Conservation (phyloP, 2,888 invertebrate genomes). For the Eurytoma californica region DNA sequence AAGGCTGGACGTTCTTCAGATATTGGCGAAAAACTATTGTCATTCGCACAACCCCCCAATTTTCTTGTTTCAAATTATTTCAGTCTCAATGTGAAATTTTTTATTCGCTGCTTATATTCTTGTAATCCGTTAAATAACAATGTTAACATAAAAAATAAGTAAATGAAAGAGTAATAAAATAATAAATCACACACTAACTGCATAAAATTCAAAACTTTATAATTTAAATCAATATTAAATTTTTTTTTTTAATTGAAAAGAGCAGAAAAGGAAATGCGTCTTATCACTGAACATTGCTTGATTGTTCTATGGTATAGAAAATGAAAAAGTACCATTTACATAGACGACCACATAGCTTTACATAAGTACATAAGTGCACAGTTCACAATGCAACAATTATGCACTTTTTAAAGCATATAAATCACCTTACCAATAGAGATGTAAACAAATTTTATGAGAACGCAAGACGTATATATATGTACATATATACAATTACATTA, state of each 20-base stretch:
- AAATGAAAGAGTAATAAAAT: slow-evolving; percentile 30
- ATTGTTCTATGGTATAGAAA: slow-evolving; percentile 38
- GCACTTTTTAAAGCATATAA: slow-evolving; percentile 42
- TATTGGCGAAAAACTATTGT: slow-evolving; percentile 40
- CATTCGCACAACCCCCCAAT: slow-evolving; percentile 15
- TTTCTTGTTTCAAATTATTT: slow-evolving; percentile 29
- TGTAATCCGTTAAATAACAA: background rate
- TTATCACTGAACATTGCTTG: slow-evolving; percentile 39
- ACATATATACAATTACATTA: slow-evolving; percentile 63
- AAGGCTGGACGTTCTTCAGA: slow-evolving; percentile 44
- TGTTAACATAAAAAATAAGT: slow-evolving; percentile 37
- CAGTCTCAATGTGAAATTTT: slow-evolving; percentile 46
- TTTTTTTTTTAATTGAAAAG: slow-evolving; percentile 27
- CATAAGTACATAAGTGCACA: slow-evolving; percentile 49
- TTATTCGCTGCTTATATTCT: slow-evolving; percentile 10
- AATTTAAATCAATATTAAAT: slow-evolving; percentile 34
- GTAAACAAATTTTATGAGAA: slow-evolving; percentile 58
- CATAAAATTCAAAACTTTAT: slow-evolving; percentile 26
- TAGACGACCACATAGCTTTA: slow-evolving; percentile 47
- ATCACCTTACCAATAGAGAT: slow-evolving; percentile 41
- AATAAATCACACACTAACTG: slow-evolving; percentile 15
- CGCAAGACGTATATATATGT: slow-evolving; percentile 61
- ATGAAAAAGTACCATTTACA: slow-evolving; percentile 46
- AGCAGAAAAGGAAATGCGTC: slow-evolving; percentile 40
- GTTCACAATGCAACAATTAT: slow-evolving; percentile 44